These are phyloP conservation scores for Capitulum mitella DNA, from an alignment of 2,888 invertebrate genomes.

Conservation along the genomic window DNA sequence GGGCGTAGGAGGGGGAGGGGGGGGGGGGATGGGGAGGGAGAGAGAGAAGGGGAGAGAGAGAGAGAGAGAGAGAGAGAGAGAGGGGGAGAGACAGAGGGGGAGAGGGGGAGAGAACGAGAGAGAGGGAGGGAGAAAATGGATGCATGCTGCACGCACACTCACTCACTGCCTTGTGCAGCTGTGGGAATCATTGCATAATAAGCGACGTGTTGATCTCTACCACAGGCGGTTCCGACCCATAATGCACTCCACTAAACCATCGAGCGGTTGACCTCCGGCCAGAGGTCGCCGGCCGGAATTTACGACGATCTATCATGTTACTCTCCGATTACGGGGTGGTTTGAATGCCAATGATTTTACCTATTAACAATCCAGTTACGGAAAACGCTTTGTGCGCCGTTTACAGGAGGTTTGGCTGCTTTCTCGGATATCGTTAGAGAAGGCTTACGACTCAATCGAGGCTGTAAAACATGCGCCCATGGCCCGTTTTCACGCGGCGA, in stretches of 20 bases:
- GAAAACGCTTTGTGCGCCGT: neutral
- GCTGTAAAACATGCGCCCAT: neutral
- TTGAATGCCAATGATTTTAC: conserved; percentile 9
- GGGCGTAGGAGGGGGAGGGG: neutral
- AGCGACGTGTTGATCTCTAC: neutral
- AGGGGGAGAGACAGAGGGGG: neutral
- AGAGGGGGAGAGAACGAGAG: neutral
- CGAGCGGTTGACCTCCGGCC: conserved; percentile 9
- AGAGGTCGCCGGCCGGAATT: neutral
- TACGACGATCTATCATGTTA: conserved; percentile 1
- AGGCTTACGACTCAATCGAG: neutral
- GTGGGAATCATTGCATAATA: no score
- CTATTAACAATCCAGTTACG: conserved; percentile 13
- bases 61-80: neutral
- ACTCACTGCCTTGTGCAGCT: neutral
- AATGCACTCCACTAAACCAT: neutral
- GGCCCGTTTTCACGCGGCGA: neutral
- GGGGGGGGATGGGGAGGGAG: neutral
- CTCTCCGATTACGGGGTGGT: neutral
- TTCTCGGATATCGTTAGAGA: neutral
- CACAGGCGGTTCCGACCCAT: neutral
- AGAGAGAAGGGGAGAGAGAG: neutral
- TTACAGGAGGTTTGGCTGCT: neutral
- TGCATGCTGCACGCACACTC: neutral
- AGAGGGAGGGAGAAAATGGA: neutral